Evolutionary conservation across 2,113 vertebrate species (phyloP), one percentile per base, ranked within the genome.

Genomic region (Corythoichthys intestinalis): DNA sequence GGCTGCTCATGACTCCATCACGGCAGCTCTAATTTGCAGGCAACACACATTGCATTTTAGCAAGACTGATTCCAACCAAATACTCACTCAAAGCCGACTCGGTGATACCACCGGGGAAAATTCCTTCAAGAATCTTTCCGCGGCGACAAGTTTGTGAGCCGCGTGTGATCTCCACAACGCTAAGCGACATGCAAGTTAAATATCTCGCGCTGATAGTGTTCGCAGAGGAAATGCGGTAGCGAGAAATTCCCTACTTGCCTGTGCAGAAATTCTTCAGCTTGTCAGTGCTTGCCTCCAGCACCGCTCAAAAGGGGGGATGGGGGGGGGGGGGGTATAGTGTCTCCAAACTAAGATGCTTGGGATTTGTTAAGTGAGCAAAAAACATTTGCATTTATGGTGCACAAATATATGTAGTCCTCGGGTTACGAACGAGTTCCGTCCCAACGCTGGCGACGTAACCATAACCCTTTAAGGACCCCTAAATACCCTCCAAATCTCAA

Each of bases 251-350:
- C 59, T 54, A 56, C 78, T 61, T 73, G 57, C 82, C 68, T 65
- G 75, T 38, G 41, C 37, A 44, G 57, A 78, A 89, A 90, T 91
- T 90, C 87, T 83, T 83, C 67, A 72, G 76, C 89, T 62, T 88
- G 91, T 85, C 82, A 78, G 67, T 78, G 83, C 90, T 71, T 80
- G 89, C 64, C 73, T 66, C 14, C 44, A 11, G 7, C 46, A 20
- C 28, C 2, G 20, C 20, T 28, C 20, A 28, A 28, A 28, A 28
- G 20, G 20, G 20, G 20, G 20, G 20, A 28, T 28, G 20, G 20
- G 20, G 20, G 20, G 20, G 20, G 20, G 20, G 20, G 20, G 20
- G 20, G 20, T 28, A 28, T 28, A 28, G 20, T 28, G 20, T 28
- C 20, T 28, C 20, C 20, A 28, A 28, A 28, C 20, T 28, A 28